Evolutionary conservation across 2,888 invertebrate genomes (phyloP).

Genomic region (Trissolcus brochymenae): DNA sequence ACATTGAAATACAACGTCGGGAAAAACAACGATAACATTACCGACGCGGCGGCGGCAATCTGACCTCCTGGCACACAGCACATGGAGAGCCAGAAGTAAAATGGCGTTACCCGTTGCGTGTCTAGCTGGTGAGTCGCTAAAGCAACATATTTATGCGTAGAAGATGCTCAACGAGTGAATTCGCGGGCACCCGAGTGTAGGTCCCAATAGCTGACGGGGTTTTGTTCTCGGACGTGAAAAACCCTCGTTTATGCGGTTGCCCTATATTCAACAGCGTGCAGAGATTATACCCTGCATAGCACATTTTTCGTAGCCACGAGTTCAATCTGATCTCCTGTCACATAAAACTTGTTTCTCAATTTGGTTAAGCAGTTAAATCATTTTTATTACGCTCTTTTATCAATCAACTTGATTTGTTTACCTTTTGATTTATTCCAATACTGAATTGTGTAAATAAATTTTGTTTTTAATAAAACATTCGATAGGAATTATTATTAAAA

Average conservation of each 20-base stretch:
- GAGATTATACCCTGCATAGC: slow-evolving; percentile 9
- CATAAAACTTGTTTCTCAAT: background rate
- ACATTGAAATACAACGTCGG: too few species aligned
- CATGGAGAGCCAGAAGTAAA: slow-evolving; percentile 71
- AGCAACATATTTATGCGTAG: background rate
- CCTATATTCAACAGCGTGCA: slow-evolving; percentile 25
- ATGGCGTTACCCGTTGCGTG: slow-evolving; percentile 76
- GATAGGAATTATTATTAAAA: too few species aligned
- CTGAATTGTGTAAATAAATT: too few species aligned
- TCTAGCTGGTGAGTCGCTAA: slow-evolving; percentile 73
- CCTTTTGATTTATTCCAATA: background rate
- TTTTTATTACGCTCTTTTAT: background rate
- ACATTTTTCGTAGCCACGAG: slow-evolving; percentile 6
- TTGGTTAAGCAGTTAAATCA: background rate
- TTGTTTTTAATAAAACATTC: too few species aligned
- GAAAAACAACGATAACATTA: too few species aligned
- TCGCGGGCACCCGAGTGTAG: background rate
- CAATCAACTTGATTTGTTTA: background rate
- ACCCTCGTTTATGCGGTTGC: background rate
- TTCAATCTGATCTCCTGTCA: background rate
- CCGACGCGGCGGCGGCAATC: slow-evolving; percentile 3
- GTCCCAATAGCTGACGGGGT: background rate
- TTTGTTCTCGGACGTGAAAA: background rate
- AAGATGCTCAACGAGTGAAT: background rate
- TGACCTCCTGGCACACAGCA: slow-evolving; percentile 53